phyloP scores from a whole-genome alignment of 2,888 invertebrate species.

The Stenchaetothrips biformis region DNA sequence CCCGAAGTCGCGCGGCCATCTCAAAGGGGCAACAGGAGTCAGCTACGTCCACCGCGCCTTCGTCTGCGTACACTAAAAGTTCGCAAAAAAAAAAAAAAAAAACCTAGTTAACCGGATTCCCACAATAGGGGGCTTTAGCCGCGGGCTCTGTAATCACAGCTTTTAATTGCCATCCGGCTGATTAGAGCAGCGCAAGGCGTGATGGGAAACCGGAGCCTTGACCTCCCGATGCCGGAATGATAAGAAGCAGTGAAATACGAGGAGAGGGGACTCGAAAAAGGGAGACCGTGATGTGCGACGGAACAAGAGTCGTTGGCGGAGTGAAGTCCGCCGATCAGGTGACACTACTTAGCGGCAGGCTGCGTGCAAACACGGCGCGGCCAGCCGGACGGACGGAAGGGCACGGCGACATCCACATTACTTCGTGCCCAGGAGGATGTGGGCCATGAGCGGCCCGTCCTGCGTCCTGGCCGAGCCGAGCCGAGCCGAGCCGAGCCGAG shows the following conservation, averaged over 20 bases:
- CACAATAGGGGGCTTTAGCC: background rate
- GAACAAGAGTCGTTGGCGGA: background rate
- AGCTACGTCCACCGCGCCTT: no score
- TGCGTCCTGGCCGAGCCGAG: no score
- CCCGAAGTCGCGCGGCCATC: background rate
- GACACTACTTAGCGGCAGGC: background rate
- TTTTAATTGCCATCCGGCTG: background rate
- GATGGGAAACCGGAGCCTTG: background rate
- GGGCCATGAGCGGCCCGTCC: background rate
- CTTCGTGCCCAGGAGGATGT: background rate
- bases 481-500: no score
- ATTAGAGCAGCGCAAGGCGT: background rate
- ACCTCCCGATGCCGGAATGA: background rate
- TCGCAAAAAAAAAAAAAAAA: background rate
- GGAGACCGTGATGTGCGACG: background rate
- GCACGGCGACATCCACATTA: background rate
- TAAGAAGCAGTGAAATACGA: background rate
- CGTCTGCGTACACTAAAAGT: no score
- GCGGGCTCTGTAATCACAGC: conserved; percentile 10
- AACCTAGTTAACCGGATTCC: conserved; percentile 1
- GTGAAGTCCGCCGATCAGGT: background rate
- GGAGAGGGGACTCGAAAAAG: background rate
- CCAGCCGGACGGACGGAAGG: background rate
- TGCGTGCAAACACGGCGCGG: background rate
- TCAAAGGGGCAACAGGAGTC: no score